These are phyloP conservation scores for Conops quadrifasciatus DNA, from an alignment of 2,888 invertebrate species.

Conservation along the genomic window DNA sequence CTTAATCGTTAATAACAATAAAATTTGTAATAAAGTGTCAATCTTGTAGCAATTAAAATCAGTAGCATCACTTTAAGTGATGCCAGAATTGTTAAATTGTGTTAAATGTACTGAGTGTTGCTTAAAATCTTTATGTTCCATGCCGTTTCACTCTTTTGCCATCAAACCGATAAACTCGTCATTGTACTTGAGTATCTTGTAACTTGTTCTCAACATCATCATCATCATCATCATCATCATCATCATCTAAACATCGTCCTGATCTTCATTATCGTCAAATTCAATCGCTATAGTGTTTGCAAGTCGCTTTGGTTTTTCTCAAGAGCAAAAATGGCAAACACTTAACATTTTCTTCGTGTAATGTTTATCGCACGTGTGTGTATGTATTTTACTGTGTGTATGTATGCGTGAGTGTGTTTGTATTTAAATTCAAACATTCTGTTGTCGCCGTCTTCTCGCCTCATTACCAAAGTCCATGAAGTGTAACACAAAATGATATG, in stretches of 20 bases:
- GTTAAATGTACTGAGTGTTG: no score
- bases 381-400: background rate
- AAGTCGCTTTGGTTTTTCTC: no score
- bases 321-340: constrained; percentile 1
- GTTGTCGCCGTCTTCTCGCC: constrained; percentile 54
- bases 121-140: no score
- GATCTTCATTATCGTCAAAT: background rate
- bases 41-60: no score
- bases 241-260: no score
- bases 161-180: background rate
- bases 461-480: constrained; percentile 61
- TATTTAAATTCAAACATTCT: background rate
- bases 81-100: no score
- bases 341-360: background rate
- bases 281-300: background rate
- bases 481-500: constrained; percentile 57
- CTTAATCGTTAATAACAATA: no score
- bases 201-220: background rate
- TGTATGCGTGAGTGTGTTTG: background rate
- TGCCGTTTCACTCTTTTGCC: background rate
- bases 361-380: background rate
- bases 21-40: no score
- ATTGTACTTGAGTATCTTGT: background rate
- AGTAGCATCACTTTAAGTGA: no score
- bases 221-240: no score